Base-by-base conservation (phyloP, 2,113 vertebrate genomes). In the Crotophaga sulcirostris region DNA sequence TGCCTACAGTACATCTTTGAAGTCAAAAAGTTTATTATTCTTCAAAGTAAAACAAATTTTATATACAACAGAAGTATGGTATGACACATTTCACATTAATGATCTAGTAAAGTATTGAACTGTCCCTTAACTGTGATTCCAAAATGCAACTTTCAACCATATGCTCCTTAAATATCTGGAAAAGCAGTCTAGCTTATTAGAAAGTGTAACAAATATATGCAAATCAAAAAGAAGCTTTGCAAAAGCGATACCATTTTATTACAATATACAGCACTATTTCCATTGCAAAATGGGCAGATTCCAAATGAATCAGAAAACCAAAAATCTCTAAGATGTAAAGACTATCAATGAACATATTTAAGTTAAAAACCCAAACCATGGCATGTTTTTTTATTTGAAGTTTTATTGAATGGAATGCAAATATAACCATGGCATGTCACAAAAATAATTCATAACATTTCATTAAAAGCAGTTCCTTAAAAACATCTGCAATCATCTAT, bases 381-480 rank as follows among this genome's bases (percentile, higher is more conserved):
- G 55, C 38, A 87, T 59, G 60, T 47, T 8, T 36, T n/a, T 87
- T 42, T 14, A 82, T 85, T 74, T 90, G 47, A 87, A 80, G 14
- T 94, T 98, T 98, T 98, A 97, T 96, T 97, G 70, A 96, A 55
- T 23, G 52, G 49, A 96, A 92, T 84, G 84, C 34, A 92, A 87
- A 92, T 64, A 93, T 45, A 93, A 76, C 34, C 60, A 74, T 91
- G 68, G 72, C 49, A 95, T 81, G 91, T 79, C 62, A 96, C 83
- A 94, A 84, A 87, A 28, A 19, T 58, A 95, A 85, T 78, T 90
- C 2, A 28, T 80, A 90, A 95, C 60, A 94, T 94, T 92, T 84
- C 67, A 94, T 90, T 81, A 89, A 58, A 90, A 95, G 56, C 58
- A 58, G 75, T 94, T 89, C 47, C 51, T 93, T 95, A 96, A 84